These are phyloP conservation scores for Naso thynnoides DNA, from an alignment of 2,797 vertebrate species.

Conservation along the genomic window DNA sequence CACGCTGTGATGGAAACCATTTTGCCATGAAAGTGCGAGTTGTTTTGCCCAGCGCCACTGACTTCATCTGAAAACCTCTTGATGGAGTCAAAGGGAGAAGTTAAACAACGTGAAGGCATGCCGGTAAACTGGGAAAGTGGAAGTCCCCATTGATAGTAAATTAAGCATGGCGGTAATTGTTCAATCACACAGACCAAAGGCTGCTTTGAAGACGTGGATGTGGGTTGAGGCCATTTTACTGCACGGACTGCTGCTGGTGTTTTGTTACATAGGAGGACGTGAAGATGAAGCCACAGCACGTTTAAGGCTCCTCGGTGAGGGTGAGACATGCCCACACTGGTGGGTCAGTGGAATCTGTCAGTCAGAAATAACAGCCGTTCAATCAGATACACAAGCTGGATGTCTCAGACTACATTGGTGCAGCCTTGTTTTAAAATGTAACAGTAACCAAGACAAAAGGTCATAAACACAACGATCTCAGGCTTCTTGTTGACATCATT, in stretches of 20 bases:
- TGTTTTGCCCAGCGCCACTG: conserved; percentile 79
- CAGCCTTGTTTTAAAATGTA: conserved; percentile 15
- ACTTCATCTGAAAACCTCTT: conserved; percentile 77
- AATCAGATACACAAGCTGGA: conserved; percentile 32
- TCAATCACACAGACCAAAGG: conserved; percentile 77
- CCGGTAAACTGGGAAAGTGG: conserved; percentile 69
- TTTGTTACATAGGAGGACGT: conserved; percentile 69
- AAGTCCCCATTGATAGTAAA: conserved; percentile 68
- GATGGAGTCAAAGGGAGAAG: conserved; percentile 69
- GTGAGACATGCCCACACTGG: conserved; percentile 76
- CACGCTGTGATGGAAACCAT: conserved; percentile 79
- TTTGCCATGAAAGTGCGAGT: conserved; percentile 85
- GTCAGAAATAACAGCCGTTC: conserved; percentile 57
- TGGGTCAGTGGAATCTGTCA: conserved; percentile 68
- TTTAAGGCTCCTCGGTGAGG: conserved; percentile 54
- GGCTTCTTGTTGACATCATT: too few relatives aligned
- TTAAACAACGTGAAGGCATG: conserved; percentile 68
- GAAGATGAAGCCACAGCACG: conserved; percentile 37
- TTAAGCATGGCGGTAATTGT: conserved; percentile 85
- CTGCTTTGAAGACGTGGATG: conserved; percentile 72
- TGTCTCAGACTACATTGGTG: conserved; percentile 36
- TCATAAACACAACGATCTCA: not conserved
- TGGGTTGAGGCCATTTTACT: conserved; percentile 60
- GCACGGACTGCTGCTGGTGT: conserved; percentile 65
- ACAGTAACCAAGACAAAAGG: conserved; percentile 10